These are phyloP conservation scores for Hippolais icterina DNA, from an alignment of 2,113 vertebrate species.

Conservation along the genomic window DNA sequence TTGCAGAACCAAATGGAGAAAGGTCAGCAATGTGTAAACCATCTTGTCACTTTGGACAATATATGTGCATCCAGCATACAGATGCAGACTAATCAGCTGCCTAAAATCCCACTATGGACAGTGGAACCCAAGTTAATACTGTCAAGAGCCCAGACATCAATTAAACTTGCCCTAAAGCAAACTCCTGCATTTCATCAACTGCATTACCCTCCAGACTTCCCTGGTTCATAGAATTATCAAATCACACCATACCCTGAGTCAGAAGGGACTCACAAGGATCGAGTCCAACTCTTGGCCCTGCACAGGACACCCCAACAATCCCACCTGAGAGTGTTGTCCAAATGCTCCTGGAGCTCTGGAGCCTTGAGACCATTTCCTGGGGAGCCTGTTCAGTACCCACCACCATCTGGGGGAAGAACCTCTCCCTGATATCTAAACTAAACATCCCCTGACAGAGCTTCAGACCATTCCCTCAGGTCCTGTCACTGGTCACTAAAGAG, in stretches of 20 bases:
- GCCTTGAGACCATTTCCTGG: background rate
- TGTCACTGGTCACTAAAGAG: background rate
- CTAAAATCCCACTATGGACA: background rate
- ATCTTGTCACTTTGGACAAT: slow-evolving; percentile 12
- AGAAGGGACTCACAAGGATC: background rate
- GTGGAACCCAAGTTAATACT: background rate
- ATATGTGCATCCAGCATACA: background rate
- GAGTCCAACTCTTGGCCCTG: background rate
- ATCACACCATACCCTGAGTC: background rate
- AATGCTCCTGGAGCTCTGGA: background rate
- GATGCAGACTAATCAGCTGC: background rate
- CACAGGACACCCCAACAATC: background rate
- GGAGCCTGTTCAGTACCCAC: background rate
- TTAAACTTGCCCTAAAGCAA: background rate
- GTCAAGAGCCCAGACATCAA: background rate
- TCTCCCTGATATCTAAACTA: background rate
- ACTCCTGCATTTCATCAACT: background rate
- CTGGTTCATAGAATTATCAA: background rate
- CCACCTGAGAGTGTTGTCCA: background rate
- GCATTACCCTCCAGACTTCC: background rate
- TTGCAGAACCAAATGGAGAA: background rate
- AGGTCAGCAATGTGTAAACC: slow-evolving; percentile 43
- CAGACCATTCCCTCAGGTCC: background rate
- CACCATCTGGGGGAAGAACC: background rate
- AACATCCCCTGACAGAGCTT: background rate